Evolutionary conservation across 92 coral and sea anemone species (phyloP).

Genomic region (Muricea muricata): DNA sequence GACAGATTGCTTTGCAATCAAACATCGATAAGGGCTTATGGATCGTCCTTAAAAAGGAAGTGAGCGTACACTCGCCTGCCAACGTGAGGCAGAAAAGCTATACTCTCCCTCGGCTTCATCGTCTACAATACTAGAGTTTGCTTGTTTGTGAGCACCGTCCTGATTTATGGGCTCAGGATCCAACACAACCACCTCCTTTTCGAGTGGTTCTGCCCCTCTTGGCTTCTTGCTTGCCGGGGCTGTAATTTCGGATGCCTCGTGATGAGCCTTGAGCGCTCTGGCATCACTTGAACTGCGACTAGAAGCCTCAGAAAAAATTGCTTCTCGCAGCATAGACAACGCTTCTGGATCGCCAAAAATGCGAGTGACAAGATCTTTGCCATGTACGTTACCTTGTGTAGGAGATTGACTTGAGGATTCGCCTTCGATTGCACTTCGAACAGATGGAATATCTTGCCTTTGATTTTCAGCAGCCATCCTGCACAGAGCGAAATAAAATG

Average conservation of each 20-base stretch:
- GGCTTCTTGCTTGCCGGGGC: background rate
- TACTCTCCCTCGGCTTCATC: background rate
- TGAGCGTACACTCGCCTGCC: background rate
- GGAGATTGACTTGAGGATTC: background rate
- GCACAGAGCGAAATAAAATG: background rate
- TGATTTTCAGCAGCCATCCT: background rate
- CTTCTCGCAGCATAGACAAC: background rate
- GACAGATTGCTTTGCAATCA: background rate
- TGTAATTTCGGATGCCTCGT: background rate
- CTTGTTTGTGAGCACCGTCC: too few species aligned
- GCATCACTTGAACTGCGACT: too few species aligned
- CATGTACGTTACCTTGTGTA: background rate
- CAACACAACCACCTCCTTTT: too few species aligned
- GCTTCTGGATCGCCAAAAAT: background rate
- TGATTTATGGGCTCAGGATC: background rate
- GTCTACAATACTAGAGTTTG: too few species aligned
- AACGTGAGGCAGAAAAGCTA: slow-evolving; percentile 13
- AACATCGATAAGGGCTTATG: background rate
- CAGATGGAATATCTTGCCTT: background rate
- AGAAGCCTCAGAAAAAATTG: too few species aligned
- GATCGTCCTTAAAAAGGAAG: background rate
- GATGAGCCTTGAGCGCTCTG: background rate
- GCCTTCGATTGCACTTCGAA: background rate
- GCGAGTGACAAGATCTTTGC: background rate
- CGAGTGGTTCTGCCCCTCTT: too few species aligned